Percentiles rank a stretch among this genome's conserved stretches.
These are phyloP conservation scores for Acrobasis suavella DNA, from an alignment of 2,888 invertebrate genomes.

Conservation along the genomic window DNA sequence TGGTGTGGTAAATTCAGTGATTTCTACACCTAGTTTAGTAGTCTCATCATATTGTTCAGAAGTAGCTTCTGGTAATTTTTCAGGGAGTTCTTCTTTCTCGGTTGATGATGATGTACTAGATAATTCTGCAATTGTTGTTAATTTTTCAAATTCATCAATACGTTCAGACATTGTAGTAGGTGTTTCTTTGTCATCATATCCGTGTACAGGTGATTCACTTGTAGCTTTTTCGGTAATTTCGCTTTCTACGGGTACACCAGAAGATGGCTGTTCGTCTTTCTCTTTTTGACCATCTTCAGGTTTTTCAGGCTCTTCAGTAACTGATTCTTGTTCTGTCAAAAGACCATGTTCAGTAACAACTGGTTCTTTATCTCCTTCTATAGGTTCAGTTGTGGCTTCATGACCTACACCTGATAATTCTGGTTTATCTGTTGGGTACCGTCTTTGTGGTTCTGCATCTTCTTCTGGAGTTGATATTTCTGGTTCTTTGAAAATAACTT, in stretches of 20 bases:
- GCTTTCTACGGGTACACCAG: not conserved
- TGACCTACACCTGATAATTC: not conserved
- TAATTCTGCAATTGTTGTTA: slow-evolving; percentile 32
- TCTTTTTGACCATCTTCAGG: not conserved
- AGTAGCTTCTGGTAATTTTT: slow-evolving; percentile 29
- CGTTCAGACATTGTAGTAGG: not conserved
- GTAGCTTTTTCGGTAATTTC: not conserved
- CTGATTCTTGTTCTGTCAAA: not conserved
- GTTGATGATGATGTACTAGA: slow-evolving; percentile 28
- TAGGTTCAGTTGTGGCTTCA: not conserved
- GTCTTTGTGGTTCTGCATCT: not conserved
- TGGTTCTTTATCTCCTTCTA: not conserved
- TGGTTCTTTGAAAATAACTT: slow-evolving; percentile 11
- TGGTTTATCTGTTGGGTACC: not conserved
- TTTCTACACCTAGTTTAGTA: slow-evolving; percentile 10
- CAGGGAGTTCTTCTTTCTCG: slow-evolving; percentile 34
- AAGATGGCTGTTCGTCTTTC: not conserved
- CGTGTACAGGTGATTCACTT: not conserved
- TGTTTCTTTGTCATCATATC: not conserved
- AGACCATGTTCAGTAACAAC: slow-evolving; percentile 10
- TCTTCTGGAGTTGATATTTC: slow-evolving; percentile 1
- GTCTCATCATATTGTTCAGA: slow-evolving; percentile 23
- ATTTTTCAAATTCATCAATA: slow-evolving; percentile 33
- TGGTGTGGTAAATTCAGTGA: slow-evolving; percentile 20
- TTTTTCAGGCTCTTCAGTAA: not conserved